A percentile compares a stretch with the other conserved stretches of the same genome.
These are phyloP conservation scores for Pseudomyrmex concolor DNA, from an alignment of 1,140 invertebrate species.

Conservation along the genomic window DNA sequence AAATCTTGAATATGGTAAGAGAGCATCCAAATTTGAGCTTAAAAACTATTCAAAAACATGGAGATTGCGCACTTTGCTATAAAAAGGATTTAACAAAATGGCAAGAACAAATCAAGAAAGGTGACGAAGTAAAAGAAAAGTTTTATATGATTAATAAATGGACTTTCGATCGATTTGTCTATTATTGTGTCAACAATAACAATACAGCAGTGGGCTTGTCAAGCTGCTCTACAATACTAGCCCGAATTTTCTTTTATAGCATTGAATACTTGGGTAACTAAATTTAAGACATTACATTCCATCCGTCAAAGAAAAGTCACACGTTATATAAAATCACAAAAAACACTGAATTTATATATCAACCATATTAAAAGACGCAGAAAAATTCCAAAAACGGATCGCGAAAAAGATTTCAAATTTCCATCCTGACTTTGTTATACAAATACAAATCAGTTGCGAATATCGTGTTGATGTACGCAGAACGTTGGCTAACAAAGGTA, in stretches of 20 bases:
- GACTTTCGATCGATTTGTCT: constrained; percentile 15
- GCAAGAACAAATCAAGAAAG: neutral
- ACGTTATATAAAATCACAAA: constrained; percentile 4
- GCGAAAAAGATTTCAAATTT: constrained; percentile 24
- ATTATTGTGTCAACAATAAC: neutral
- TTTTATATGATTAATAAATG: constrained; percentile 4
- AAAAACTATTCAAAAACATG: neutral
- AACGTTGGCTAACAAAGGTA: constrained; percentile 37
- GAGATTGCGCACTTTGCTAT: neutral
- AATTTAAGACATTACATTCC: neutral
- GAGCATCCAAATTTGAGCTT: constrained; percentile 3
- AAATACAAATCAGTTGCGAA: constrained; percentile 59
- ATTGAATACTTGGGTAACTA: neutral
- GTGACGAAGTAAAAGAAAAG: neutral
- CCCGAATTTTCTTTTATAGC: constrained; percentile 1
- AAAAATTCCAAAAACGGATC: constrained; percentile 41
- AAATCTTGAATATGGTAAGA: neutral
- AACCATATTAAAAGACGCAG: neutral
- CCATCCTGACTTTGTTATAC: constrained; percentile 36
- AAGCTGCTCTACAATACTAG: neutral
- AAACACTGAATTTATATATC: neutral
- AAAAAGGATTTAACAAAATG: neutral
- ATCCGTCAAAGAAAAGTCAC: neutral
- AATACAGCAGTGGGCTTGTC: constrained; percentile 13
- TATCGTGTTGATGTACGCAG: constrained; percentile 40